Evolutionary conservation across 2,797 vertebrate genomes (phyloP), one percentile per base, ranked within the genome.

Genomic region (Tokudaia tokunoshimensis): DNA sequence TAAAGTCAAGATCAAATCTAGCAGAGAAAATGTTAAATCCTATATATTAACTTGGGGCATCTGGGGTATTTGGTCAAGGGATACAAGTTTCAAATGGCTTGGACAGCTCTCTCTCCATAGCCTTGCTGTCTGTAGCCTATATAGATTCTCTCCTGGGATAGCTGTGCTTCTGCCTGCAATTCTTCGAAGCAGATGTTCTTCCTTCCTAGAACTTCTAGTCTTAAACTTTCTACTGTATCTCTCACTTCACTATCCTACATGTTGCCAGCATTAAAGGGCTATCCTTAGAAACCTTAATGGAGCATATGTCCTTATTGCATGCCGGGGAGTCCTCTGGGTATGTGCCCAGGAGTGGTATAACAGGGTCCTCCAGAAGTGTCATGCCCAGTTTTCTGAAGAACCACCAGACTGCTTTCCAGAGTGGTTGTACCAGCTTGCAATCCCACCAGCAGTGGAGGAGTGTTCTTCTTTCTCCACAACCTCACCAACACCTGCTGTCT

Each of bases 71-170:
- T 84, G 61, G 26, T 17, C 44, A 4, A 31, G 26, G 15, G 15
- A 6, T 44, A 19, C 17, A 11, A 83, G 26, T 8, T 31, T 44
- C 59, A 84, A 57, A 63, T 1, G 57, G 4, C 4, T 44, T 44
- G 4, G 15, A 17, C 24, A 84, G 1, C 24, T 44, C 14, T 47
- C 2, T 2, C 59, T 34, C 26, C 6, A 44, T 24, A 0, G 0
- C 26, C 24, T 59, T 63, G 22, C 26, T 82, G n/a, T 15, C 24
- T 44, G 26, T 63, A 63, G 14, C 37, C 37, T 26, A 41, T 2
- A 44, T 6, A 63, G 14, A 59, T 26, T 44, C 26, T 84, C 26
- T 63, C 15, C 14, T 63, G 24, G 8, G 4, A 44, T 47, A 9
- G 4, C 15, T 44, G 3, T 63, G 26, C 26, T 31, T 20, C 26